Percentiles rank a stretch among this genome's conserved stretches.
Conservation (phyloP, 2,113 vertebrate genomes). For the Engraulis encrasicolus region DNA sequence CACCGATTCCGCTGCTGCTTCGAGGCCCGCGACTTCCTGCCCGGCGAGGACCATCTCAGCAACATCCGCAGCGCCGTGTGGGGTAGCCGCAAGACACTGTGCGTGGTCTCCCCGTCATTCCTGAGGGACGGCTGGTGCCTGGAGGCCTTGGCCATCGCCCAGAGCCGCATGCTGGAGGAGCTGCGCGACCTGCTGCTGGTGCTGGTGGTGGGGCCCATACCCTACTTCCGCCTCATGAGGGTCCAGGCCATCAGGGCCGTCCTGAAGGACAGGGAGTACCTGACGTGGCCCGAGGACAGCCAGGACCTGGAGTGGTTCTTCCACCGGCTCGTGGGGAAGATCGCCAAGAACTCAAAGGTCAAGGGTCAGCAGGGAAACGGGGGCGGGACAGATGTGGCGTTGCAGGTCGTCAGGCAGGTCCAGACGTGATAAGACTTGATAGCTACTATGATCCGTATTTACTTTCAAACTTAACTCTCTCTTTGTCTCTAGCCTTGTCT, state of each 20-base stretch:
- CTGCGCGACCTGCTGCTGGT: conserved; percentile 78
- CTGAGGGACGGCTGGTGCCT: conserved; percentile 91
- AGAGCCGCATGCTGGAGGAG: conserved; percentile 78
- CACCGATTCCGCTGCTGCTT: conserved; percentile 84
- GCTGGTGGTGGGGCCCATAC: conserved; percentile 84
- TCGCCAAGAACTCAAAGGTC: conserved; percentile 72
- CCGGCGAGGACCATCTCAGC: conserved; percentile 81
- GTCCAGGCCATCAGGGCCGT: conserved; percentile 75
- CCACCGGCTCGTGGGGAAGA: conserved; percentile 71
- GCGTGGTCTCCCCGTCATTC: conserved; percentile 86
- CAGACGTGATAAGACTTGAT: not conserved
- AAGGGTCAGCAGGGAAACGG: conserved; percentile 1
- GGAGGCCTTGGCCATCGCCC: conserved; percentile 86
- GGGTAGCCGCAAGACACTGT: conserved; percentile 84
- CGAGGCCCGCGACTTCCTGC: conserved; percentile 90
- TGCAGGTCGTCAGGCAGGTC: conserved; percentile 35
- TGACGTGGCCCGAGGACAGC: conserved; percentile 86
- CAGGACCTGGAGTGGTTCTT: conserved; percentile 89
- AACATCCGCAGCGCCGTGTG: conserved; percentile 87
- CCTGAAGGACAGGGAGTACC: conserved; percentile 75
- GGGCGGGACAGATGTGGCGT: not conserved
- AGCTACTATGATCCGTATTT: not conserved
- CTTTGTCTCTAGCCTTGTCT: too few relatives aligned
- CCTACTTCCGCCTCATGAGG: conserved; percentile 84
- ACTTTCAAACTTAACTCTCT: too few relatives aligned